Evolutionary conservation across 2,888 invertebrate genomes (phyloP).

Genomic region (Chalcosyrphus nemorum): DNA sequence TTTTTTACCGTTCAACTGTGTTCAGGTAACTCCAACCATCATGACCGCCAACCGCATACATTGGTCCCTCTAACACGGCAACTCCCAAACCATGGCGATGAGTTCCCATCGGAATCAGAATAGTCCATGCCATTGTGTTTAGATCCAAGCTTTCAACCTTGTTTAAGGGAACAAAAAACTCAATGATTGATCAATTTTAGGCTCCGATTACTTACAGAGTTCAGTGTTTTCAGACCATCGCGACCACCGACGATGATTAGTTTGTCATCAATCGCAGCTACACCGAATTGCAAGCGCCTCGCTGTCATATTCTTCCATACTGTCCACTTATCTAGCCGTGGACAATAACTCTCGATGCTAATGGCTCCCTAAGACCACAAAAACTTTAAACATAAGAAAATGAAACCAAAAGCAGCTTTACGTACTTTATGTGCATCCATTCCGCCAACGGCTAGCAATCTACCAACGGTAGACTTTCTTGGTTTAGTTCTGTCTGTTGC

Average conservation of each 20-base stretch:
- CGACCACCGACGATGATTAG: conserved; percentile 94
- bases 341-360: conserved; percentile 92
- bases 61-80: conserved; percentile 89
- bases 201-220: conserved; percentile 84
- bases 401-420: neutral
- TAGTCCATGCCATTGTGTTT: conserved; percentile 90
- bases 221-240: conserved; percentile 96
- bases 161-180: neutral
- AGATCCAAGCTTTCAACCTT: conserved; percentile 93
- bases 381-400: neutral
- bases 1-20: conserved; percentile 89
- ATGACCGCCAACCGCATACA: conserved; percentile 97
- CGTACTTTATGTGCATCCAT: conserved; percentile 92
- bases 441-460: conserved; percentile 93
- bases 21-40: conserved; percentile 94
- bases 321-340: conserved; percentile 81
- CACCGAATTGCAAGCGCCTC: conserved; percentile 93
- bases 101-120: conserved; percentile 93
- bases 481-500: conserved; percentile 92
- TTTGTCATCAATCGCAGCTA: conserved; percentile 91
- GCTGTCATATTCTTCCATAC: conserved; percentile 81
- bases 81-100: conserved; percentile 92
- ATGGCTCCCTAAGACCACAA: conserved; percentile 86
- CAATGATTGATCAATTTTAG: neutral
- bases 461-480: conserved; percentile 95